Evolutionary conservation across 2,888 invertebrate genomes (phyloP).

Genomic region (Fragum whitleyi): DNA sequence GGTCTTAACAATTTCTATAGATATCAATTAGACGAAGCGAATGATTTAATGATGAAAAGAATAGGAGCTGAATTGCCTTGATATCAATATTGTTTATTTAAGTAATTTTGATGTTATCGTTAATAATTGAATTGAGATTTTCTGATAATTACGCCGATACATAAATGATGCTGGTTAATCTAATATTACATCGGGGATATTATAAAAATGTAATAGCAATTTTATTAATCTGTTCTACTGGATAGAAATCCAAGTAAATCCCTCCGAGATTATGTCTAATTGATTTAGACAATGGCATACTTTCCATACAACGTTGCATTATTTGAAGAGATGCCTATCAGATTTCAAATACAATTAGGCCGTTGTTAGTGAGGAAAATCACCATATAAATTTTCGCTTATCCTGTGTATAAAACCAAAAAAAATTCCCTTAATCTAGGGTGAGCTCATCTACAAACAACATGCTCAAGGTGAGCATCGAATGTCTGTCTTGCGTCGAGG

Average conservation of each 20-base stretch:
- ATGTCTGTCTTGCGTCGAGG: no score
- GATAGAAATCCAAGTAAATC: constrained; percentile 11
- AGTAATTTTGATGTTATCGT: constrained; percentile 67
- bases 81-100: constrained; percentile 62
- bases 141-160: constrained; percentile 56
- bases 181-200: constrained; percentile 56
- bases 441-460: no score
- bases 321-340: constrained; percentile 8
- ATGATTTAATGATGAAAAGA: constrained; percentile 59
- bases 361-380: not conserved
- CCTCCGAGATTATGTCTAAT: constrained; percentile 23
- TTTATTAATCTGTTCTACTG: constrained; percentile 52
- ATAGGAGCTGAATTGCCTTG: constrained; percentile 45
- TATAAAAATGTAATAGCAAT: constrained; percentile 55
- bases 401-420: no score
- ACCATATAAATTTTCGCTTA: no score
- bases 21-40: not conserved
- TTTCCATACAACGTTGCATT: constrained; percentile 17
- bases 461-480: no score
- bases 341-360: constrained; percentile 20
- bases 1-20: constrained; percentile 47
- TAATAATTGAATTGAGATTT: constrained; percentile 55
- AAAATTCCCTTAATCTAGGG: no score
- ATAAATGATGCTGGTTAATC: constrained; percentile 56
- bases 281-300: constrained; percentile 46